These are phyloP conservation scores for Aleiodes alternator DNA, from an alignment of 2,888 invertebrate genomes.

Conservation along the genomic window DNA sequence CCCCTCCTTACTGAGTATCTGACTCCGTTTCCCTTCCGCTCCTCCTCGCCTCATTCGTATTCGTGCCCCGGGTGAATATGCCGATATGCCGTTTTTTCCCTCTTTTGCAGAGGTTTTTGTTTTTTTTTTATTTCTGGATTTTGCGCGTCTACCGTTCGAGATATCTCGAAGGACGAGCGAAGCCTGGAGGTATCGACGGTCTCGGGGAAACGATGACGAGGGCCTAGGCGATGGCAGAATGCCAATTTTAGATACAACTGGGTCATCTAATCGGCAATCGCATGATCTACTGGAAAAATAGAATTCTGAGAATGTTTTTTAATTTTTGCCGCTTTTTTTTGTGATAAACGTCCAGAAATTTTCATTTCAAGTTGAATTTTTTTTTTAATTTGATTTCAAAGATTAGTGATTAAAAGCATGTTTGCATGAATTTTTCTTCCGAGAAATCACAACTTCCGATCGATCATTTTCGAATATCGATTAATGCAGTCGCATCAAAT, in stretches of 20 bases:
- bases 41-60: slow-evolving; percentile 67
- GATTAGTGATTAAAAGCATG: too few species aligned
- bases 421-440: too few species aligned
- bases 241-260: slow-evolving; percentile 22
- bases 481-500: too few species aligned
- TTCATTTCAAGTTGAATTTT: too few species aligned
- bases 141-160: slow-evolving; percentile 47
- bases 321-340: background rate
- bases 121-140: slow-evolving; percentile 7
- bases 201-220: slow-evolving; percentile 39
- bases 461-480: too few species aligned
- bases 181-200: slow-evolving; percentile 23
- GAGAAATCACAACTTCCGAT: too few species aligned
- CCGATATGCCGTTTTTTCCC: slow-evolving; percentile 58
- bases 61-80: slow-evolving; percentile 68
- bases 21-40: slow-evolving; percentile 37
- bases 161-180: slow-evolving; percentile 24
- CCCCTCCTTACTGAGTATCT: slow-evolving; percentile 22
- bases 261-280: slow-evolving; percentile 11
- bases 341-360: too few species aligned
- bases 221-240: slow-evolving; percentile 27
- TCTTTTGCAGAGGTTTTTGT: slow-evolving; percentile 40
- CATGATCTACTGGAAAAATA: slow-evolving; percentile 13
- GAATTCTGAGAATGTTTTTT: background rate
- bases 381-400: too few species aligned